Base-by-base conservation (phyloP, 2,797 vertebrate genomes). In the Enteromius argenteus region DNA sequence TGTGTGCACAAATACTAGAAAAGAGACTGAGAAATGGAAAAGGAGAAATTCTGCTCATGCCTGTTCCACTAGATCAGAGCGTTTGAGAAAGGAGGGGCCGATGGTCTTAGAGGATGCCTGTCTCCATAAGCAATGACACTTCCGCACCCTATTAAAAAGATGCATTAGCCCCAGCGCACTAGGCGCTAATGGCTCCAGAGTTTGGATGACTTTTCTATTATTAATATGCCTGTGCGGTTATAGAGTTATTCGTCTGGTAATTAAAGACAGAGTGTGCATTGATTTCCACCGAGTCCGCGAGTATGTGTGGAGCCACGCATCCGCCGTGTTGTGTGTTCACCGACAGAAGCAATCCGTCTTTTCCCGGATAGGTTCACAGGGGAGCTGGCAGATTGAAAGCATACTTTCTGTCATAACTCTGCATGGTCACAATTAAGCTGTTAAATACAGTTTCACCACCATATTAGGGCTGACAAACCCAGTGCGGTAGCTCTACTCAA, bases 91-190 rank as follows among this genome's bases (percentile, higher is more conserved):
- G 71, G 69, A 83, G 74, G 86, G 80, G 79, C 80, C 27, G 82
- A 51, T 35, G 80, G 84, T 81, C 75, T 79, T 77, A 89, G 80
- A 86, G 73, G 73, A 79, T 80, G 81, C 75, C 71, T 87, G 81
- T 87, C 86, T 89, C 84, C 78, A 58, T 84, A 89, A 87, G 84
- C 85, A 82, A 87, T 88, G 84, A 86, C 67, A 88, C 88, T 89
- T 88, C 83, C 72, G 86, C 72, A 85, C 83, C 79, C 85, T 89
- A 86, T 89, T 88, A 89, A 88, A 88, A 87, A 88, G 87, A 89
- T 83, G 79, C 84, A 89, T 89, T 87, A 90, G 77, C 85, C 79
- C 46, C 83, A 81, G 86, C 49, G 35, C 80, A 53, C 78, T 73
- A 85, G 76, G 71, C 27, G 11, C 84, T 87, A 88, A 88, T 89